Base-by-base conservation (phyloP, 2,797 vertebrate genomes). In the Nothura maculosa region DNA sequence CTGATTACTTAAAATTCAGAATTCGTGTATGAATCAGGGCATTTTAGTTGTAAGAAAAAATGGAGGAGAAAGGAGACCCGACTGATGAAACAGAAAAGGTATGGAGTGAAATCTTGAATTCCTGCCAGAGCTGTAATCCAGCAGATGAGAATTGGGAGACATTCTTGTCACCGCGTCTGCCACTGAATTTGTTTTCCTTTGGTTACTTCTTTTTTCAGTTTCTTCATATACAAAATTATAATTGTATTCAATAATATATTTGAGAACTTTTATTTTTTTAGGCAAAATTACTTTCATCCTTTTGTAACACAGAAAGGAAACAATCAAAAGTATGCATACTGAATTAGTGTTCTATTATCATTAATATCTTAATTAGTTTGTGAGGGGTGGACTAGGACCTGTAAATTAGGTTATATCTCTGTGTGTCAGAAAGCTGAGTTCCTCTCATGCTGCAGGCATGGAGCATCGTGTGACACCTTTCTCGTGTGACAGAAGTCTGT, bases 221-320 rank as follows among this genome's bases (percentile, higher is more conserved):
- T 87, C 9, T 6, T 36, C 40, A 19, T 78, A 22, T 61, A 15
- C 45, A 85, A 87, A 82, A 17, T 63, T 19, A 54, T 32, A 70
- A 60, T 75, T 92, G 42, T 79, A 40, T 77, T 89, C 28, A n/a
- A 14, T 78, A 25, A 81, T 54, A 24, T 34, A 9, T 27, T 72
- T 25, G 32, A 77, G 36, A 30, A 5, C 3, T 50, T 61, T 54
- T 57, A 34, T 19, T 61, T 78, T 81, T 63, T 13, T 3, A 11
- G 72, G 25, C 27, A 74, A 47, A 63, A 47, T 10, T 60, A 34
- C 15, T 80, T 62, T 70, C 6, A 13, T 25, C 9, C 10, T 91
- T 61, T 70, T 62, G 38, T 80, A 60, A 67, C 28, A 30, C 12
- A 47, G 63, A 83, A 72, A 64, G 10, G 18, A 67, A 70, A 50